A percentile compares a stretch with the other conserved stretches of the same genome.
These are phyloP conservation scores for Clamator glandarius DNA, from an alignment of 2,797 vertebrate genomes.

Conservation along the genomic window DNA sequence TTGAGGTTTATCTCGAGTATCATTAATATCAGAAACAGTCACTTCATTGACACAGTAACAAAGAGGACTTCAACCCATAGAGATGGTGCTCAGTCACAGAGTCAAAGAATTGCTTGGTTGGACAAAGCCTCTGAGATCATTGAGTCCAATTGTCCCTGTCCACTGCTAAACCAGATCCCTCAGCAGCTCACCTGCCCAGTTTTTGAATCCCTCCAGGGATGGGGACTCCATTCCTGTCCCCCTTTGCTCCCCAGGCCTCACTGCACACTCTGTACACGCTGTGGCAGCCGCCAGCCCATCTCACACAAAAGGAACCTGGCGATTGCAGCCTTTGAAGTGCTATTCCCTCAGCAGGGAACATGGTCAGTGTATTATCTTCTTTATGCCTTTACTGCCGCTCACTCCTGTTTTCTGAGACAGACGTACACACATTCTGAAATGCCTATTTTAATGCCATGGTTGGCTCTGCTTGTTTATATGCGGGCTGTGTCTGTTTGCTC, in stretches of 20 bases:
- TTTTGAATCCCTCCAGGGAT: too few relatives aligned
- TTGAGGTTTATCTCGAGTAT: not conserved
- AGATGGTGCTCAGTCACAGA: not conserved
- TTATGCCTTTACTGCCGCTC: not conserved
- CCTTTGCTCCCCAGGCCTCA: accelerated
- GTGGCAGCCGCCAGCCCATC: not conserved
- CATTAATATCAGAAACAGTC: not conserved
- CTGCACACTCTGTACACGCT: accelerated
- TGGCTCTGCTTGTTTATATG: not conserved
- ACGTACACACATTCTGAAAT: not conserved
- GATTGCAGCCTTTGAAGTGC: not conserved
- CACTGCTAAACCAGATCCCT: too few relatives aligned
- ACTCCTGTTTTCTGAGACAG: not conserved
- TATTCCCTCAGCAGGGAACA: not conserved
- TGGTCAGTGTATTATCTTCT: accelerated
- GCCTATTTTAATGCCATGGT: not conserved
- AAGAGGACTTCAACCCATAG: not conserved
- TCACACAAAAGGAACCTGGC: not conserved
- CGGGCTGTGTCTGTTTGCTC: not conserved
- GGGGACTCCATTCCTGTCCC: too few relatives aligned
- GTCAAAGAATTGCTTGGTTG: too few relatives aligned
- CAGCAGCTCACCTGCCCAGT: too few relatives aligned
- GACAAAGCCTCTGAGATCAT: too few relatives aligned
- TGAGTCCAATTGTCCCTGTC: too few relatives aligned
- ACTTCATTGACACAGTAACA: accelerated